phyloP scores from a whole-genome alignment of 2,888 invertebrate genomes.

The Euplagia quadripunctaria region DNA sequence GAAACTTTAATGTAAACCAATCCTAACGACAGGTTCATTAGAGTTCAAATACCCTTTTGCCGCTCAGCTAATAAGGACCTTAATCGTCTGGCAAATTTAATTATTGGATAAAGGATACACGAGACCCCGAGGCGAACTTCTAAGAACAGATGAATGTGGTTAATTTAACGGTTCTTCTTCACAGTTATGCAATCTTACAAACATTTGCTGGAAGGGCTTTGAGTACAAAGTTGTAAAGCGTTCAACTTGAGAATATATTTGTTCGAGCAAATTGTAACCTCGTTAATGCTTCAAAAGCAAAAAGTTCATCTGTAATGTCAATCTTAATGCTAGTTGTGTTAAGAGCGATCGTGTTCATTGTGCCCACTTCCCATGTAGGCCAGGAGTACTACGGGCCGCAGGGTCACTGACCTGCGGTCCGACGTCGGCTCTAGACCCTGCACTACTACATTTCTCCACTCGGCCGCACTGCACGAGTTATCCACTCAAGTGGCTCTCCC shows the following conservation, averaged over 20 bases:
- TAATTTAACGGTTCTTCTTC: conserved; percentile 74
- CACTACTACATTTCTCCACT: conserved; percentile 77
- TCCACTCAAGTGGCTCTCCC: conserved; percentile 58
- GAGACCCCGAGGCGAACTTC: conserved; percentile 66
- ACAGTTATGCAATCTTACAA: conserved; percentile 69
- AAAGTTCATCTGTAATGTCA: conserved; percentile 44
- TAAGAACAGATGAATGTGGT: conserved; percentile 76
- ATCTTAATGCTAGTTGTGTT: conserved; percentile 58
- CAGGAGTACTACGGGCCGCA: conserved; percentile 81
- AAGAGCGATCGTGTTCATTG: conserved; percentile 49
- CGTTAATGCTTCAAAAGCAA: conserved; percentile 23
- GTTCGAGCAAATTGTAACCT: conserved; percentile 33
- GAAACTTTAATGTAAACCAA: conserved; percentile 19
- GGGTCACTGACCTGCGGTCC: conserved; percentile 73
- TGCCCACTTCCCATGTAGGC: conserved; percentile 73
- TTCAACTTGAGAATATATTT: conserved; percentile 41
- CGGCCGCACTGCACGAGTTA: conserved; percentile 66
- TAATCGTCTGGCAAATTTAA: conserved; percentile 53
- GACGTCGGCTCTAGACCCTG: conserved; percentile 69
- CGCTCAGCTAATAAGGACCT: conserved; percentile 19
- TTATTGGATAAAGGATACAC: conserved; percentile 67
- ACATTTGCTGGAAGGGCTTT: conserved; percentile 62
- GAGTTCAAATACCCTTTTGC: conserved; percentile 24
- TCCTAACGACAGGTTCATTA: conserved; percentile 21
- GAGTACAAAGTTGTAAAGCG: conserved; percentile 54